Base-by-base conservation (phyloP, 2,888 invertebrate genomes). In the Holacanthella duospinosa region DNA sequence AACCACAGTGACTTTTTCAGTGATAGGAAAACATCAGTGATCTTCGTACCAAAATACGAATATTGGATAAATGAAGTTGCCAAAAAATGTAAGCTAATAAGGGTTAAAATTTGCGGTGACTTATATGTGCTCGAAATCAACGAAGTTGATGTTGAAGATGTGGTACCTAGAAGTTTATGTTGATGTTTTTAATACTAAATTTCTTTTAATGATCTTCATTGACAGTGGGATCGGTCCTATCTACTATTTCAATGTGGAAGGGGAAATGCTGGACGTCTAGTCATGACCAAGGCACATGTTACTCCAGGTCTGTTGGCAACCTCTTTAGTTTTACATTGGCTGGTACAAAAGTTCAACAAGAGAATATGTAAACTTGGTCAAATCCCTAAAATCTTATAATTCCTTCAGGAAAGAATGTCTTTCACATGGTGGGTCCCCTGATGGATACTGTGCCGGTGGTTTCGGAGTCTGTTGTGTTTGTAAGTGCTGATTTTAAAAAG, bases 381-480 rank as follows among this genome's bases (percentile, higher is more conserved):
- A n/a, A n/a, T n/a, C n/a, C n/a, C n/a, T n/a, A n/a, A n/a, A n/a
- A n/a, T n/a, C n/a, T n/a, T n/a, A n/a, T n/a, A n/a, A n/a, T n/a
- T n/a, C n/a, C n/a, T 27, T 25, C 56, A 72, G 72, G 59, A 65
- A 63, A 53, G 85, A 88, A 74, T 90, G 89, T 75, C 77, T 79
- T 24, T 78, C 80, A 55, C 75, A 82, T 43, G 84, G 84, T 55
- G 88, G 88, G 2, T 78, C 79, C 3, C 76, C 81, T 1, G 81
- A 84, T 76, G 87, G 86, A 19, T 75, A 79, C 1, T 88, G 88
- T 76, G 87, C 86, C 21, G 83, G 83, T 74, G 87, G 86, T 6
- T 85, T 84, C 74, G 88, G 87, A 9, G 84, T 83, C 29, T 88
- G 88, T 74, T 88, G 88, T 74, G 81, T 86, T 67, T 84, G 88